Percentiles rank a stretch among this genome's conserved stretches.
phyloP scores from a whole-genome alignment of 1,140 invertebrate genomes.

The Parapsyche elsis region DNA sequence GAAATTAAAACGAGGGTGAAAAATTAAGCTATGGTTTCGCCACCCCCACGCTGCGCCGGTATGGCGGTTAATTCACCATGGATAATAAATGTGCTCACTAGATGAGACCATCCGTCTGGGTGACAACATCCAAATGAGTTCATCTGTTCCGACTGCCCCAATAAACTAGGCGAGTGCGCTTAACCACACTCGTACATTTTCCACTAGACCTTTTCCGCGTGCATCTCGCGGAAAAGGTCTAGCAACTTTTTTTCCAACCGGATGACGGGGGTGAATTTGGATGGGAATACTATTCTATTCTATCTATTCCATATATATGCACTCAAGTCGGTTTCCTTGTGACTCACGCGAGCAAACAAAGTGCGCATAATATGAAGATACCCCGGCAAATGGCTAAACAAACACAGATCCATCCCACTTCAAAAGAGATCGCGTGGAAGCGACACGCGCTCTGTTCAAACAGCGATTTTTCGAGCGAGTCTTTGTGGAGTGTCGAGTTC shows the following conservation, averaged over 20 bases:
- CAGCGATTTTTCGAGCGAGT: background rate
- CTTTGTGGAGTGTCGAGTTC: no score
- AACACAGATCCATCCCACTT: slow-evolving; percentile 9
- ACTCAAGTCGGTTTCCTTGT: background rate
- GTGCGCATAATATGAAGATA: background rate
- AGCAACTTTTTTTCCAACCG: background rate
- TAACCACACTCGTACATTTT: background rate
- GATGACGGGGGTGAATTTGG: no score
- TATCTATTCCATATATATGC: background rate
- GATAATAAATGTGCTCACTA: slow-evolving; percentile 41
- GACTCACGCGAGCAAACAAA: slow-evolving; percentile 6
- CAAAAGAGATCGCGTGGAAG: background rate
- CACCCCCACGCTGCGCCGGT: background rate
- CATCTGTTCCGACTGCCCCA: slow-evolving; percentile 35
- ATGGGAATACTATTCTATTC: no score
- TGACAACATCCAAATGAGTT: slow-evolving; percentile 50
- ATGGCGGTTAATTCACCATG: slow-evolving; percentile 43
- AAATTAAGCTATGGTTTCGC: slow-evolving; percentile 6
- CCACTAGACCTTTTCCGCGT: background rate
- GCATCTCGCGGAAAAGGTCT: background rate
- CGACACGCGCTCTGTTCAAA: slow-evolving; percentile 7
- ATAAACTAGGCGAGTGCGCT: background rate
- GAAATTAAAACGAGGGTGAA: slow-evolving; percentile 38
- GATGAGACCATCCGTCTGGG: slow-evolving; percentile 42
- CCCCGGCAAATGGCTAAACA: slow-evolving; percentile 9